Evolutionary conservation across 2,797 vertebrate species (phyloP), one percentile per base, ranked within the genome.

Genomic region (Rhabdophis nuchalis): DNA sequence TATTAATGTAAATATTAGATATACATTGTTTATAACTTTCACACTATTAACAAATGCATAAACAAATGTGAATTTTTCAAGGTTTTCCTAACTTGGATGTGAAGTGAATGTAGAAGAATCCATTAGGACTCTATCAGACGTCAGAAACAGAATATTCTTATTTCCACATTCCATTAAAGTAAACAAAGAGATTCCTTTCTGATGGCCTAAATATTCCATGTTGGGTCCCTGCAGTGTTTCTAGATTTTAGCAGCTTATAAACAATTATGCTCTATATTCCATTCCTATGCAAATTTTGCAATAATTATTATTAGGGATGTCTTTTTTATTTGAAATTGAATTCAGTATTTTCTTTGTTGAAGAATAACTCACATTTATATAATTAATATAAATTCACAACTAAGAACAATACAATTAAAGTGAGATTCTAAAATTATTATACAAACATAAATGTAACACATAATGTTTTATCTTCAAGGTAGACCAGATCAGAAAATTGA

Each of bases 121-220:
- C 32, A 25, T 92, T 82, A 95, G 93, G 57, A 50, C 29, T 29
- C 0, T 86, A 90, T 54, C 13, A 89, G 91, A 52, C 32, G 57
- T 32, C 85, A 60, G 1, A 92, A 92, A 52, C 89, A 91, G 91
- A 94, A 94, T 16, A 93, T n/a, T 11, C 88, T 16, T 1, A 2
- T 52, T 92, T 93, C 57, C 36, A 12, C 0, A 89, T 91, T 87
- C 41, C 52, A 46, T 86, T 95, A 56, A 85, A 88, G 20, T 58
- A 93, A 96, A 88, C 93, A 95, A 93, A 61, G 58, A 94, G 91
- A 72, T 0, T 87, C 87, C 90, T 92, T 90, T 29, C 5, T 8
- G 64, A 57, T 64, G 0, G 54, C 94, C 95, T 93, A 96, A 95
- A 93, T 93, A 54, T 72, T 95, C 54, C 53, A 68, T 57, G 72